Conservation (phyloP, 2,113 vertebrate species). For the Hippoglossus stenolepis region DNA sequence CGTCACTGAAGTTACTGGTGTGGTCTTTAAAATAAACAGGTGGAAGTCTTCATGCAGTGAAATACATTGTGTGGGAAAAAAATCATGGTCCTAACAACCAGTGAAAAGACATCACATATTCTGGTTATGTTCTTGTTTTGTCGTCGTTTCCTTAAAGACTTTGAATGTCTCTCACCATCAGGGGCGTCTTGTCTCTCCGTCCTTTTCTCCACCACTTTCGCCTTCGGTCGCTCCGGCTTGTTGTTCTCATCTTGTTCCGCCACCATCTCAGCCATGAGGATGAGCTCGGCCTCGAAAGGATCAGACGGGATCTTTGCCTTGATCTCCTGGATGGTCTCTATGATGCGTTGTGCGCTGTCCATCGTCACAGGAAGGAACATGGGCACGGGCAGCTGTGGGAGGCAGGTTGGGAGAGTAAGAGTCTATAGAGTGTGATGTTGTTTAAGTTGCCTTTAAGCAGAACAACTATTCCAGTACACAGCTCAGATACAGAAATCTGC, state of each 20-base stretch:
- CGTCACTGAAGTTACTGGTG: slow-evolving; percentile 89
- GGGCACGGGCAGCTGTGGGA: slow-evolving; percentile 90
- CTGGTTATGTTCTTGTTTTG: too few species aligned
- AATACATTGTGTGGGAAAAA: too few species aligned
- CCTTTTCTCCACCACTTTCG: slow-evolving; percentile 69
- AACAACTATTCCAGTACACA: too few species aligned
- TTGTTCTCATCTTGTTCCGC: slow-evolving; percentile 83
- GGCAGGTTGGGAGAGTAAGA: not conserved
- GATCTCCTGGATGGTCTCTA: slow-evolving; percentile 90
- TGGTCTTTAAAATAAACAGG: slow-evolving; percentile 81
- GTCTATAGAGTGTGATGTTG: too few species aligned
- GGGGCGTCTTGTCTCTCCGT: slow-evolving; percentile 82
- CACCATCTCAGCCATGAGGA: slow-evolving; percentile 98
- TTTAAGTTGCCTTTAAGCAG: too few species aligned
- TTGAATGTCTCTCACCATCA: slow-evolving; percentile 80
- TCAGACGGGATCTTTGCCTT: slow-evolving; percentile 91
- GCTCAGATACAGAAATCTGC: too few species aligned
- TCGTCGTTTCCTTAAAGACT: not conserved
- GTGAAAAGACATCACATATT: too few species aligned
- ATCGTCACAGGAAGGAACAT: slow-evolving; percentile 90
- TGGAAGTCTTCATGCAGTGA: too few species aligned
- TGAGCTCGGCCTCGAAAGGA: slow-evolving; percentile 93
- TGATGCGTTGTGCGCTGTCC: slow-evolving; percentile 86
- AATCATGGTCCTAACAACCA: too few species aligned
- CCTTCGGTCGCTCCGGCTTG: slow-evolving; percentile 41